These are phyloP conservation scores for Meloidogyne chitwoodi DNA, from an alignment of 1,140 invertebrate species.

Conservation along the genomic window DNA sequence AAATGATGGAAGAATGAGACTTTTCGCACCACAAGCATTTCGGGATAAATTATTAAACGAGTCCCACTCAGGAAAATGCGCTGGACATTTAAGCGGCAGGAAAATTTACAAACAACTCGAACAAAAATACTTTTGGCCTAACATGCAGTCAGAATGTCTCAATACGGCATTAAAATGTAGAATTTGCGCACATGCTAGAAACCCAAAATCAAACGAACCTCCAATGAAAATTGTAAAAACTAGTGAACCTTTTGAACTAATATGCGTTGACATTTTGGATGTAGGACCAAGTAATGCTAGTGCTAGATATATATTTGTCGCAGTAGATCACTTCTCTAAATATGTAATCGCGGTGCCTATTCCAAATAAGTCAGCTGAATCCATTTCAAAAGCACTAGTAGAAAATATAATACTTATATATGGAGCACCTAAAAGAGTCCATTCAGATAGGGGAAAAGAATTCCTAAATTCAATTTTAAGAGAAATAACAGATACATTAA, in stretches of 20 bases:
- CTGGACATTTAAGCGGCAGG: not conserved
- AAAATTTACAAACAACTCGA: not conserved
- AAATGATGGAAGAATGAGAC: not conserved
- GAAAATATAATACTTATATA: conserved; percentile 3
- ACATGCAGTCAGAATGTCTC: not conserved
- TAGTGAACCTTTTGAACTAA: not conserved
- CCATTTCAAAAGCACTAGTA: not conserved
- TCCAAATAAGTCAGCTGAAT: conserved; percentile 2
- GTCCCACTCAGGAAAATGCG: not conserved
- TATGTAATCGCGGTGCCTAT: not conserved
- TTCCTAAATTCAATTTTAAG: not conserved
- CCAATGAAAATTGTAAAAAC: not conserved
- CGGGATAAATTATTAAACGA: not conserved
- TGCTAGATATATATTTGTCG: not conserved
- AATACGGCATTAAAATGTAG: not conserved
- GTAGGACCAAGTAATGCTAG: not conserved
- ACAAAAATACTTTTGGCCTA: conserved; percentile 9
- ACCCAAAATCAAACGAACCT: conserved; percentile 9
- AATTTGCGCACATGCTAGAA: conserved; percentile 7
- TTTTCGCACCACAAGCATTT: not conserved
- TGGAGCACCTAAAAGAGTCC: not conserved
- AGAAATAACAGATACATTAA: not conserved
- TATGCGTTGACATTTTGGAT: not conserved
- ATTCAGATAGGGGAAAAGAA: conserved; percentile 10
- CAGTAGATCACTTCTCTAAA: not conserved